Base-by-base conservation (phyloP, 2,888 invertebrate species). In the Synanthedon tipuliformis region DNA sequence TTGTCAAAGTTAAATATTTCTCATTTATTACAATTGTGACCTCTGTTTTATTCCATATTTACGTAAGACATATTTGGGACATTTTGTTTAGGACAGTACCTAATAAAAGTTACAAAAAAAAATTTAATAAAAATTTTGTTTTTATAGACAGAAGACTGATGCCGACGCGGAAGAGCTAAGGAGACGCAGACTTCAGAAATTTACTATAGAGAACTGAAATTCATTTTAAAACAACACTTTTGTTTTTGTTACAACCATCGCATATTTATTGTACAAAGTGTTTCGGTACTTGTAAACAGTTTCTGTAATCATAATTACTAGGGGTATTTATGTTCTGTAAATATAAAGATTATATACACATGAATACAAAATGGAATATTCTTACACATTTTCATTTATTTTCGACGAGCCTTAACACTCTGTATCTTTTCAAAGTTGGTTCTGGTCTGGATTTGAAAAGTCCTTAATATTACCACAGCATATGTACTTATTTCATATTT, bases 171-270 rank as follows among this genome's bases (percentile, higher is more conserved):
- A 90, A 67, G 93, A 94, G 71, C 86, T 94, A 54, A 89, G 94
- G 76, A 91, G 92, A 82, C 89, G 94, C 73, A 90, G 94, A 79
- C 87, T 95, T 75, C 91, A 93, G 81, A 93, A 93, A 82, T 94
- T 94, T 69, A 83, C 77, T 55, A 61, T 73, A 67, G 86, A 87
- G 59, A 81, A 86, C 74, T 86, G 77, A 85, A 73, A 73, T 71
- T 23, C 71, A 63, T 71, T 64, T 62, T 64, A 64, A n/a, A 59
- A 61, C 40, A 60, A 64, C 60, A 45, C 13, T 50, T 34, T 10
- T 23, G 23, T 66, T 71, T 74, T 72, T 62, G 71, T 78, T 76
- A 71, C 68, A 74, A 67, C 72, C 75, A 76, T 73, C 73, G 78
- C 73, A 74, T 78, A 73, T 80, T 77, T 80, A 78, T 77, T 86